Base-by-base conservation (phyloP, 1,140 invertebrate genomes). In the Nautilus pompilius region DNA sequence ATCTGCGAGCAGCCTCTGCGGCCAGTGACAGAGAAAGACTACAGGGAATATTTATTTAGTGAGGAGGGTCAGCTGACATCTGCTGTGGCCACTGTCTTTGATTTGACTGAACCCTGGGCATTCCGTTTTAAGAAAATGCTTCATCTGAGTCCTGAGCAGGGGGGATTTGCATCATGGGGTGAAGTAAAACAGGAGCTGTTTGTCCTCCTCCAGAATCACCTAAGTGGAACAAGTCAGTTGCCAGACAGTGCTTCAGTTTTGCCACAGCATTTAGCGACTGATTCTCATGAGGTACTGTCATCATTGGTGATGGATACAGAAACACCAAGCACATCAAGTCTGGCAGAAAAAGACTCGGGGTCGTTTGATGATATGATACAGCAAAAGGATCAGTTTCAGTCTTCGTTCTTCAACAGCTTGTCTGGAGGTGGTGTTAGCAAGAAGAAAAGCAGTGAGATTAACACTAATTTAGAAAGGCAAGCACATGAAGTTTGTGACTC, bases 21-120 rank as follows among this genome's bases (percentile, higher is more conserved):
- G 17, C 24, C 34, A 17, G 45, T 60, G 5, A 48, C 36, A 2
- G 46, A 60, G 15, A 36, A 60, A 46, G 34, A 29, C 26, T 60
- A 60, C 36, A 34, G 48, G 17, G 45, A 60, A 46, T 60, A 60
- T 26, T 17, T 46, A 13, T 49, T 48, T 13, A 46, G 58, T 48
- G 46, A 60, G n/a, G 58, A 46, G 24, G 46, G 36, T 5, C 36
- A 60, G 15, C 29, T 48, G 8, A 30, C 36, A 8, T 60, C 58
- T 17, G 46, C 36, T 13, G 15, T 60, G 6, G 26, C 36, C 17
- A 48, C 46, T 15, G 45, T 49, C 15, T 48, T 49, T 46, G 58
- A 60, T 5, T n/a, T 30, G 22, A 60, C 36, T 28, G 58, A 60
- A 33, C 17, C 24, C 3, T 60, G 58, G 58, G 58, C 58, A 10